A percentile compares a stretch with the other conserved stretches of the same genome.
Evolutionary conservation across 2,888 invertebrate species (phyloP).

Genomic region (Altica lythri): DNA sequence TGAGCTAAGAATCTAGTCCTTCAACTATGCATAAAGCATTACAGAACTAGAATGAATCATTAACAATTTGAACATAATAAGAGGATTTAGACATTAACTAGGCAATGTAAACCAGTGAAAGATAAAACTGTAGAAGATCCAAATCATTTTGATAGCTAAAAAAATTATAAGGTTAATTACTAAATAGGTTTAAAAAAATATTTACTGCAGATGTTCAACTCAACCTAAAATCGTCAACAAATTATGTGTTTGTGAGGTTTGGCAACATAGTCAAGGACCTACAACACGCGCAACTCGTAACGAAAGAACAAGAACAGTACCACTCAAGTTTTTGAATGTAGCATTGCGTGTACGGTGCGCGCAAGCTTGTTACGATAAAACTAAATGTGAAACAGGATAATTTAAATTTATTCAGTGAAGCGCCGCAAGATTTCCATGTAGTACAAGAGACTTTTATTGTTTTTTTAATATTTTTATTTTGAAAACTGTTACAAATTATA

Average conservation of each 20-base stretch:
- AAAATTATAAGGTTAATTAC: too few species aligned
- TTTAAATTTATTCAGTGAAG: constrained; percentile 24
- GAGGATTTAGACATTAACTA: too few species aligned
- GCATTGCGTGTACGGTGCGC: constrained; percentile 33
- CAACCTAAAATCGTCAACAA: too few species aligned
- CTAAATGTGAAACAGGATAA: constrained; percentile 30
- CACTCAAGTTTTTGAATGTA: constrained; percentile 42
- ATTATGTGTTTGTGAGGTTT: not conserved
- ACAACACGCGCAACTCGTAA: constrained; percentile 32
- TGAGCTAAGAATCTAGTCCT: too few species aligned
- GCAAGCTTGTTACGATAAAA: constrained; percentile 29
- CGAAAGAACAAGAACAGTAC: constrained; percentile 39
- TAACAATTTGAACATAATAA: too few species aligned
- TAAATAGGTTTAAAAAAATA: too few species aligned
- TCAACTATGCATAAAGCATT: too few species aligned
- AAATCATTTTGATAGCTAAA: too few species aligned
- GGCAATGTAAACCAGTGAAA: too few species aligned
- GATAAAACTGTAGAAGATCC: too few species aligned
- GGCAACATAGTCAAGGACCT: constrained; percentile 9
- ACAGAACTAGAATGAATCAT: too few species aligned
- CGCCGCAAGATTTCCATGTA: constrained; percentile 33
- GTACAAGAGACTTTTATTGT: constrained; percentile 10
- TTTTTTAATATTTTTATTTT: constrained; percentile 35
- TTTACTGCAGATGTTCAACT: too few species aligned
- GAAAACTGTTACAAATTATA: constrained; percentile 10